Conservation (phyloP, 2,888 invertebrate genomes). For the Machimus atricapillus region DNA sequence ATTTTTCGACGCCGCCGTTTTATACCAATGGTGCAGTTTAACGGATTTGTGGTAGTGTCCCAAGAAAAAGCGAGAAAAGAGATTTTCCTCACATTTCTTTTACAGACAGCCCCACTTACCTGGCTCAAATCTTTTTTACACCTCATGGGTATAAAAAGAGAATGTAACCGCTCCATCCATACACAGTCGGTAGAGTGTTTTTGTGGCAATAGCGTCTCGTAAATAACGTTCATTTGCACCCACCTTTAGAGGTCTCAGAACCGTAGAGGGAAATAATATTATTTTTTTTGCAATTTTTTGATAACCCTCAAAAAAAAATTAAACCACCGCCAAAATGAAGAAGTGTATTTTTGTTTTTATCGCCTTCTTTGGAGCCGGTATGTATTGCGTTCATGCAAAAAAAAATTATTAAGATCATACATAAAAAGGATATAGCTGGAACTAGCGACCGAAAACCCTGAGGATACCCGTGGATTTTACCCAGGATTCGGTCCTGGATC, state of each 20-base stretch:
- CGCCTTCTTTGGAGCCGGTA: constrained; percentile 73
- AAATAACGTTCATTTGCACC: not conserved
- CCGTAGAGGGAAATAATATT: not conserved
- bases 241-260: not conserved
- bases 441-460: constrained; percentile 8
- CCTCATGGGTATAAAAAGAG: constrained; percentile 63
- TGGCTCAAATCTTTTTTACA: constrained; percentile 49
- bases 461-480: constrained; percentile 7
- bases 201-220: constrained; percentile 45
- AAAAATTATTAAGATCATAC: constrained; percentile 42
- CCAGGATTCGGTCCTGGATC: not conserved
- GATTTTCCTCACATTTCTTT: constrained; percentile 40
- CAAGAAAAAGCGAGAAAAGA: constrained; percentile 33
- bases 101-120: constrained; percentile 48
- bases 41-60: not conserved
- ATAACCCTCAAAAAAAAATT: constrained; percentile 46
- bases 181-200: constrained; percentile 63
- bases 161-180: constrained; percentile 62
- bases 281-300: constrained; percentile 4
- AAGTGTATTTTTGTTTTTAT: constrained; percentile 66
- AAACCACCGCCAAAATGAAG: constrained; percentile 55
- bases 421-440: constrained; percentile 45
- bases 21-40: not conserved
- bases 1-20: not conserved
- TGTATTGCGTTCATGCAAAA: constrained; percentile 61